These are phyloP conservation scores for Nycticorax nycticorax DNA, from an alignment of 2,113 vertebrate species.

Conservation along the genomic window DNA sequence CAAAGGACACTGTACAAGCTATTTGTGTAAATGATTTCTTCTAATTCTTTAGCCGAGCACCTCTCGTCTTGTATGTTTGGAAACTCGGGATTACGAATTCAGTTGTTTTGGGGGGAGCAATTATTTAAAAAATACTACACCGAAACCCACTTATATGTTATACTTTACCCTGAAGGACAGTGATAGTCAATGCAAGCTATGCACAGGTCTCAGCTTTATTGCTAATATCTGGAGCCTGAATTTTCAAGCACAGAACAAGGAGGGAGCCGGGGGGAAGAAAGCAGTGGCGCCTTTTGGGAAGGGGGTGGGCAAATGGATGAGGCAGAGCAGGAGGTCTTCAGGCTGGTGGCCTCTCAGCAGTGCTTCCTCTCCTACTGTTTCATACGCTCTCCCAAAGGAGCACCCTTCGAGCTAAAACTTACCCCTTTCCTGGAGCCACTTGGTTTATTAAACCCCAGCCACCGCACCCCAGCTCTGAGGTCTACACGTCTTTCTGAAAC, in stretches of 20 bases:
- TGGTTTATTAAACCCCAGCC: not conserved
- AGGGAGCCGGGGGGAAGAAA: not conserved
- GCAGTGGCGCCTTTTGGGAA: fast-evolving
- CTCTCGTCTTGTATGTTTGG: not conserved
- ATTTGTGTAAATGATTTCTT: slow-evolving; percentile 42
- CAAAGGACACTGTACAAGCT: not conserved
- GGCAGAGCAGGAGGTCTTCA: not conserved
- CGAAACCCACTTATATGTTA: not conserved
- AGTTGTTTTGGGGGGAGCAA: not conserved
- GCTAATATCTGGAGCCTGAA: not conserved
- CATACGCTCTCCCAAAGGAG: fast-evolving
- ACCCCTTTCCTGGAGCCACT: not conserved
- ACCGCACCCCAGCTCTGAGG: not conserved
- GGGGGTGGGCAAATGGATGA: fast-evolving
- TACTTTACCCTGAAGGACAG: not conserved
- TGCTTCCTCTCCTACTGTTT: not conserved
- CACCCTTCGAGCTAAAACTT: not conserved
- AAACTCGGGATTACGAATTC: not conserved
- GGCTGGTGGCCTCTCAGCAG: not conserved
- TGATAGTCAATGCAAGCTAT: not conserved
- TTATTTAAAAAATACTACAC: not conserved
- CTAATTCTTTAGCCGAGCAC: not conserved
- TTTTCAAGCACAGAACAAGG: not conserved
- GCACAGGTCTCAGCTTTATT: not conserved
- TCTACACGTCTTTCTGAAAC: not conserved